Percentiles rank a stretch among this genome's conserved stretches.
These are phyloP conservation scores for Belonocnema kinseyi DNA, from an alignment of 1,140 invertebrate species.

Conservation along the genomic window DNA sequence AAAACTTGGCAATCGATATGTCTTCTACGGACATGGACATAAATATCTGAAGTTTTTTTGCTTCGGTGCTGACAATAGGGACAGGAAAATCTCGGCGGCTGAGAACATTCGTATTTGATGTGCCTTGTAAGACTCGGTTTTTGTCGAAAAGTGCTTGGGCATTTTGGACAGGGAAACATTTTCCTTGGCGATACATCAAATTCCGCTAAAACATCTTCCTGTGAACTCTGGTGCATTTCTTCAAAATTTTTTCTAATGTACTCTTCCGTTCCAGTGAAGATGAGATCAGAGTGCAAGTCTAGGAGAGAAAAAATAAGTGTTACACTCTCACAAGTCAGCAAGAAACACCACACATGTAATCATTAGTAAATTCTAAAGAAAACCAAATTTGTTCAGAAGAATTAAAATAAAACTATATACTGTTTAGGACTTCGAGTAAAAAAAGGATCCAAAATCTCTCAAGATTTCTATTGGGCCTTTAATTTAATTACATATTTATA, in stretches of 20 bases:
- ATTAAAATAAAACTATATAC: too few species aligned
- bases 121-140: conserved; percentile 70
- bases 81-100: conserved; percentile 71
- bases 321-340: conserved; percentile 36
- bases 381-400: too few species aligned
- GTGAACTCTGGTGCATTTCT: conserved; percentile 2
- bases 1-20: conserved; percentile 31
- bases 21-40: conserved; percentile 37
- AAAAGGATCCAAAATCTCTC: too few species aligned
- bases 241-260: conserved; percentile 10
- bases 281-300: background rate
- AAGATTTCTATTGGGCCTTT: too few species aligned
- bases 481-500: too few species aligned
- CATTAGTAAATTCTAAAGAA: too few species aligned
- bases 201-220: too few species aligned
- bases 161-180: conserved; percentile 31
- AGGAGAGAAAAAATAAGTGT: background rate
- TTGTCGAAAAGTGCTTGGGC: conserved; percentile 49
- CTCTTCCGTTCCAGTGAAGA: background rate
- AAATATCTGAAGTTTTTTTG: conserved; percentile 73
- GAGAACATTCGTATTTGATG: conserved; percentile 71
- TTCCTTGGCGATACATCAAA: background rate
- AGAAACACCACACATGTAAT: too few species aligned
- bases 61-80: conserved; percentile 64
- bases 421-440: too few species aligned